Evolutionary conservation across 2,113 vertebrate genomes (phyloP).

Genomic region (Grantiella picta): DNA sequence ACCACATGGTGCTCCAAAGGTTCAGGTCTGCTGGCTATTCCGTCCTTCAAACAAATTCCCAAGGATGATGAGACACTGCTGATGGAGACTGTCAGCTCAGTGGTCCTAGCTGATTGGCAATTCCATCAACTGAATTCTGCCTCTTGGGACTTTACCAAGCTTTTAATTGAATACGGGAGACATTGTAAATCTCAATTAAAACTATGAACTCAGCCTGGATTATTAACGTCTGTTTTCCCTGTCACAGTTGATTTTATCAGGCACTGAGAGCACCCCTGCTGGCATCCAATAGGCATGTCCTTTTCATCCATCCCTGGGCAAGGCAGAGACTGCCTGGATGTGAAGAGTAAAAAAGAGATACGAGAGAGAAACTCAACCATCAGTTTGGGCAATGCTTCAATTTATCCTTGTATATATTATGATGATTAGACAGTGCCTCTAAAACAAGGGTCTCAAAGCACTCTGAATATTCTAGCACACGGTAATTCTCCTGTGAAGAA

Average conservation of each 20-base stretch:
- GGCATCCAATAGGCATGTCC: neutral
- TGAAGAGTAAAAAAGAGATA: neutral
- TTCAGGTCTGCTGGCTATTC: neutral
- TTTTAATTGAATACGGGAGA: neutral
- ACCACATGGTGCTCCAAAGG: neutral
- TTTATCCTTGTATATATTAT: neutral
- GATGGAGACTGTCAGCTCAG: constrained; percentile 15
- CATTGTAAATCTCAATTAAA: constrained; percentile 9
- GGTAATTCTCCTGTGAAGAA: neutral
- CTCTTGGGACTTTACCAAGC: neutral
- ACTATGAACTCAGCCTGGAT: neutral
- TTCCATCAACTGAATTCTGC: neutral
- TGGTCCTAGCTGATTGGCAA: neutral
- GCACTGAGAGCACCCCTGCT: neutral
- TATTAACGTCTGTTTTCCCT: neutral
- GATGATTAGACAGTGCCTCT: neutral
- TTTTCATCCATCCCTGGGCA: neutral
- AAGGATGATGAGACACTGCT: neutral
- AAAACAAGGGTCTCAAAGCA: neutral
- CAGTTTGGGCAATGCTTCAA: neutral
- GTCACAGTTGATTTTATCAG: neutral
- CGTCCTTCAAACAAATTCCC: neutral
- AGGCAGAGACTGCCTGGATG: neutral
- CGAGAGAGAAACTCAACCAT: neutral
- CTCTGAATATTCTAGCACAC: neutral